A percentile compares a stretch with the other conserved stretches of the same genome.
These are phyloP conservation scores for Mnemiopsis leidyi DNA, from an alignment of 37 sponge, comb jelly and placozoan species.

Conservation along the genomic window DNA sequence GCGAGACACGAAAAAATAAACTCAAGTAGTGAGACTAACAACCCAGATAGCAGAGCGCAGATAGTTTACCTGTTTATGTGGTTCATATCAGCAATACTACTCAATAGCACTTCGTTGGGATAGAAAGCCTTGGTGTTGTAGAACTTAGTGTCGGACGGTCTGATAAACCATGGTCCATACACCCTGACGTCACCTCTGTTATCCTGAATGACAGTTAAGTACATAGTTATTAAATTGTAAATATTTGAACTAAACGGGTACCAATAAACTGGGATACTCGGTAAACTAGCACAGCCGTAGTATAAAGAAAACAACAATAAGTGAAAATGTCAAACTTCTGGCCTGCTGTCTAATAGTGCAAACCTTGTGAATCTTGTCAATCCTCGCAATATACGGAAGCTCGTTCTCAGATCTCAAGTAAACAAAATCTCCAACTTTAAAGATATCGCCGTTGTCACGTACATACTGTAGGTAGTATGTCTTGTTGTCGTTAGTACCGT, in stretches of 20 bases:
- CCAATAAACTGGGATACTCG: too few species aligned
- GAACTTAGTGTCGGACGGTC: constrained; percentile 32
- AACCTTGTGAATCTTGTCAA: constrained; percentile 48
- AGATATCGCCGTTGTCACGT: constrained; percentile 42
- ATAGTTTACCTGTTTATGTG: constrained; percentile 18
- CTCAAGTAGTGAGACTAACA: too few species aligned
- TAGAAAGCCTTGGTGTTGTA: constrained; percentile 22
- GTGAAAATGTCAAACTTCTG: too few species aligned
- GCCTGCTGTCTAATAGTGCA: too few species aligned
- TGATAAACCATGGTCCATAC: constrained; percentile 54
- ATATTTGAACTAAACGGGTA: too few species aligned
- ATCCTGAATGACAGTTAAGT: constrained; percentile 23
- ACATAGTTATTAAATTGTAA: too few species aligned
- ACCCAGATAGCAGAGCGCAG: too few species aligned
- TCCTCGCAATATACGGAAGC: constrained; percentile 37
- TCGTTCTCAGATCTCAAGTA: constrained; percentile 40
- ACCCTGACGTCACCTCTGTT: constrained; percentile 21
- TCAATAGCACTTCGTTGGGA: constrained; percentile 39
- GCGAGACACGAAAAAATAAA: too few species aligned
- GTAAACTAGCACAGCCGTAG: too few species aligned
- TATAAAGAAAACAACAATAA: too few species aligned
- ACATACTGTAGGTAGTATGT: constrained; percentile 35
- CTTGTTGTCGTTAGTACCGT: not conserved
- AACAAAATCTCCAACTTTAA: constrained; percentile 51
- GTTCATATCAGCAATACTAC: constrained; percentile 24